These are phyloP conservation scores for Urocolius indicus DNA, from an alignment of 2,113 vertebrate genomes.

Conservation along the genomic window DNA sequence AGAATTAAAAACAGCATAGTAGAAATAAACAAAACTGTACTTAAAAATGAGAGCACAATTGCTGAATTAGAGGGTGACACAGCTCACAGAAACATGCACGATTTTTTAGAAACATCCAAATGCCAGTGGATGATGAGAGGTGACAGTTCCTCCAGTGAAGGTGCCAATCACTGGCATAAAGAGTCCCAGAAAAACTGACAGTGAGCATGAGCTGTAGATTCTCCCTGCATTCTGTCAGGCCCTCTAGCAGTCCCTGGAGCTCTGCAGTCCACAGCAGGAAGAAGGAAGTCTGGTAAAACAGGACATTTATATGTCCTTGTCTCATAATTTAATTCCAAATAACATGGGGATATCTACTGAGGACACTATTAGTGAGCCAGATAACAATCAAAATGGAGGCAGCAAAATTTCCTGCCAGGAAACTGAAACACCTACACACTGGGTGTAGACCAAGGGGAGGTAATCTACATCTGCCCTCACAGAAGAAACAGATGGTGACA, in stretches of 20 bases:
- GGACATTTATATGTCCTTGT: background rate
- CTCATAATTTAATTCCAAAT: conserved; percentile 7
- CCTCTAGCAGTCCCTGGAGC: background rate
- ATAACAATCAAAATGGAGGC: background rate
- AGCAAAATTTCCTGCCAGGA: background rate
- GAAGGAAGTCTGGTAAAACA: background rate
- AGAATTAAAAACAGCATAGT: background rate
- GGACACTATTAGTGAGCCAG: background rate
- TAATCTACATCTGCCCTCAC: background rate
- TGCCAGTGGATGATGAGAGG: conserved; percentile 13
- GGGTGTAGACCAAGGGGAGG: background rate
- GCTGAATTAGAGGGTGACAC: background rate
- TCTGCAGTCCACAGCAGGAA: background rate
- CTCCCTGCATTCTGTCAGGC: background rate
- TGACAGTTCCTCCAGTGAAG: conserved; percentile 37
- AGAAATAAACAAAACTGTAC: background rate
- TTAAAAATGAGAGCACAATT: background rate
- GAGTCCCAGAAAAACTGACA: background rate
- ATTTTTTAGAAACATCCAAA: conserved; percentile 27
- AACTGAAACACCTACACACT: background rate
- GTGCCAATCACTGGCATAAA: conserved; percentile 46
- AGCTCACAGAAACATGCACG: background rate
- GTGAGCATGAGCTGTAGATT: background rate
- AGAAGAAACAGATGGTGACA: background rate
- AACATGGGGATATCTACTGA: background rate